phyloP scores from a whole-genome alignment of 2,113 vertebrate genomes.

The Callospermophilus lateralis region DNA sequence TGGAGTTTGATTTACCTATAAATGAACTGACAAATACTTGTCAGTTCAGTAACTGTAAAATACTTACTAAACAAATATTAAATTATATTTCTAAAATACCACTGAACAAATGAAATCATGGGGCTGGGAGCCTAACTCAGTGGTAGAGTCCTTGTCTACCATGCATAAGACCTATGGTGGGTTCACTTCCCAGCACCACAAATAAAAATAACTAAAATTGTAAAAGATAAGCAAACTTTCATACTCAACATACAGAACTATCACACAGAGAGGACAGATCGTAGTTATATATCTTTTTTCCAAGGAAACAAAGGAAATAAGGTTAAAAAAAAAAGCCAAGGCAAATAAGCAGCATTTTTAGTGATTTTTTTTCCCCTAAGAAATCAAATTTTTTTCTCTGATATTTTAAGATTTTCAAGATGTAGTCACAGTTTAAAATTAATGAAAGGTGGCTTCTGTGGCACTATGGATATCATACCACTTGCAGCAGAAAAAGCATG shows the following conservation, averaged over 20 bases:
- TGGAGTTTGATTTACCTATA: background rate
- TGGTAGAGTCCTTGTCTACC: background rate
- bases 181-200: background rate
- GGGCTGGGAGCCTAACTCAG: background rate
- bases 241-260: conserved; percentile 68
- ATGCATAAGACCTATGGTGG: background rate
- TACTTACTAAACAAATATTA: conserved; percentile 64
- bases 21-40: background rate
- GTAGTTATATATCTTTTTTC: conserved; percentile 56
- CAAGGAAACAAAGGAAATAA: conserved; percentile 39
- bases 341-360: background rate
- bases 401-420: conserved; percentile 39
- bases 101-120: conserved; percentile 73
- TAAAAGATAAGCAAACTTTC: conserved; percentile 61
- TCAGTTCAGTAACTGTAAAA: background rate
- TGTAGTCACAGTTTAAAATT: conserved; percentile 10
- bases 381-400: conserved; percentile 18
- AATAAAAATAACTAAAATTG: background rate
- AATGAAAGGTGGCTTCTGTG: conserved; percentile 13
- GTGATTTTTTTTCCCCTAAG: background rate
- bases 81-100: no score
- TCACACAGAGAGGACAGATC: background rate
- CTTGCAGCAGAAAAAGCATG: conserved; percentile 40
- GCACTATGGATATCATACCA: background rate
- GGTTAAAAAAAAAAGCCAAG: background rate